Evolutionary conservation across 2,113 vertebrate species (phyloP), one percentile per base, ranked within the genome.

Genomic region (Cavia aperea): DNA sequence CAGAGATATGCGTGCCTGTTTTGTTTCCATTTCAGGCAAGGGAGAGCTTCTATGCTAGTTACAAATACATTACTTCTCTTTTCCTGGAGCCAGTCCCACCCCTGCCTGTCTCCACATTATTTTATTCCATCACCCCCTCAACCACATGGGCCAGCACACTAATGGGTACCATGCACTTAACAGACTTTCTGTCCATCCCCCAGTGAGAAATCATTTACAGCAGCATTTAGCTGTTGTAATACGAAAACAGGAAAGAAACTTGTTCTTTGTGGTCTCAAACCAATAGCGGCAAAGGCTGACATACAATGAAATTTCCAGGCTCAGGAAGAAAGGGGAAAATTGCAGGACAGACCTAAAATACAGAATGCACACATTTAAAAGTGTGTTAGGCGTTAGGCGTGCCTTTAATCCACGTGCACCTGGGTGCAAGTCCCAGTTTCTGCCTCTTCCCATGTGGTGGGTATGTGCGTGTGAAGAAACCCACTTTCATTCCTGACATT

Each of bases 401-500:
- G 62, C 66, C 81, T 13, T 16, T 29, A 54, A 77, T 8, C 16
- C 46, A 1, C 16, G 1, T 33, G 65, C 24, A 62, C 51, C 33
- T 79, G 54, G 16, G 19, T 46, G 43, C n/a, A 72, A 93, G 72
- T 11, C 19, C 73, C 23, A n/a, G 18, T 49, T 46, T 54, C 86
- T 58, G 2, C 13, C 46, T 88, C 65, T 78, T 86, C 68, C 66
- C 90, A 15, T 51, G 10, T 92, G 56, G 89, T 72, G 26, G 62
- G 49, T 68, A 65, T 36, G 51, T 84, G 79, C 46, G 88, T 79
- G 10, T 73, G 77, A 91, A 58, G 84, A 39, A 77, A 51, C 23
- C 33, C 70, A 10, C 33, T 81, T 56, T 43, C 60, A 78, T 5
- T 51, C 93, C 84, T 93, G 86, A 81, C 86, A 90, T 94, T 92